Percentiles rank a stretch among this genome's conserved stretches.
phyloP scores from a whole-genome alignment of 92 coral and sea anemone species.

The Montipora capitata region DNA sequence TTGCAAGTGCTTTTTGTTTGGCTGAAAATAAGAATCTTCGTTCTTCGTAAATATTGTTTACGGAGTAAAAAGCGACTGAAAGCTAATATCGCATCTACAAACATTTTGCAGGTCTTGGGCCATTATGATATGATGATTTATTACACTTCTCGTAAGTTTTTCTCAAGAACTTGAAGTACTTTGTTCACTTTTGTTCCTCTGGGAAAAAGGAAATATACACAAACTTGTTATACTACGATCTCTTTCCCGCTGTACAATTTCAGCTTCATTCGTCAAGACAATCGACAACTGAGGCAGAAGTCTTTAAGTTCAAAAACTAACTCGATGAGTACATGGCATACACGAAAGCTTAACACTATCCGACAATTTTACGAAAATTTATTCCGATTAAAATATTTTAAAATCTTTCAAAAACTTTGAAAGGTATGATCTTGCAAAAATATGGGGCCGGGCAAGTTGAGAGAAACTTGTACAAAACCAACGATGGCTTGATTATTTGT shows the following conservation, averaged over 20 bases:
- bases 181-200: constrained; percentile 3
- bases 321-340: no score
- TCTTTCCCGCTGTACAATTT: not conserved
- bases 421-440: no score
- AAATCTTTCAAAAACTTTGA: not conserved
- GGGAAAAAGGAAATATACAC: not conserved
- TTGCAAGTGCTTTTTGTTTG: not conserved
- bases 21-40: not conserved
- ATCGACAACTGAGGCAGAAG: no score
- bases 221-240: not conserved
- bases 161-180: not conserved
- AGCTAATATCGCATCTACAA: not conserved
- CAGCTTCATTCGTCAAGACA: not conserved
- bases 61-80: not conserved
- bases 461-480: not conserved
- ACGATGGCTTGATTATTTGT: not conserved
- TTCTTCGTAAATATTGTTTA: not conserved
- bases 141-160: not conserved
- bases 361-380: no score
- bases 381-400: not conserved
- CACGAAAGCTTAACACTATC: not conserved
- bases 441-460: not conserved
- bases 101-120: not conserved
- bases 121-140: not conserved
- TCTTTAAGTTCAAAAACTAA: no score